These are phyloP conservation scores for Drosophila ambigua DNA, from an alignment of 1,140 invertebrate genomes.

Conservation along the genomic window DNA sequence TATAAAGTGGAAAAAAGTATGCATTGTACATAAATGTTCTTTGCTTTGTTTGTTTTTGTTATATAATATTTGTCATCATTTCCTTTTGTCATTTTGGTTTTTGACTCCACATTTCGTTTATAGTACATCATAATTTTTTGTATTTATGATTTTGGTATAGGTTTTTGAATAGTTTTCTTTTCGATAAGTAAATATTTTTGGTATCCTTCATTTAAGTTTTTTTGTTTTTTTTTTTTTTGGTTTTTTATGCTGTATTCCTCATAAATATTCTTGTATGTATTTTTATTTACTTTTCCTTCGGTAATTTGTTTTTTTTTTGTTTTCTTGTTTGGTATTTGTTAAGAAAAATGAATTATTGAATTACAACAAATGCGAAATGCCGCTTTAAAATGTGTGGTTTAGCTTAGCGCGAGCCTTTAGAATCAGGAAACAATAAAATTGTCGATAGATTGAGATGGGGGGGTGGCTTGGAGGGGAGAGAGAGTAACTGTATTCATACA, in stretches of 20 bases:
- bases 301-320: constrained; percentile 8
- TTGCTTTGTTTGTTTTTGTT: constrained; percentile 7
- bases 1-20: constrained; percentile 77
- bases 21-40: constrained; percentile 59
- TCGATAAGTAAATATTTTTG: constrained; percentile 71
- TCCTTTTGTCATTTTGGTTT: constrained; percentile 48
- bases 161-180: constrained; percentile 52
- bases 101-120: constrained; percentile 30
- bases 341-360: constrained; percentile 72
- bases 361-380: constrained; percentile 77
- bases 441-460: constrained; percentile 29
- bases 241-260: constrained; percentile 38
- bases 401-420: constrained; percentile 71
- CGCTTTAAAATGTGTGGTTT: constrained; percentile 67
- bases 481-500: constrained; percentile 9
- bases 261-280: constrained; percentile 39
- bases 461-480: constrained; percentile 11
- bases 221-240: constrained; percentile 1
- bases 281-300: constrained; percentile 29
- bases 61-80: constrained; percentile 40
- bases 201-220: constrained; percentile 26
- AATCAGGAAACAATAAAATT: constrained; percentile 63
- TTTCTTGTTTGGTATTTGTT: constrained; percentile 39
- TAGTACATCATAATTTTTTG: constrained; percentile 32
- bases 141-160: constrained; percentile 51